A percentile compares a stretch with the other conserved stretches of the same genome.
Evolutionary conservation across 92 coral and sea anemone species (phyloP).

Genomic region (Virgularia gustaviana): DNA sequence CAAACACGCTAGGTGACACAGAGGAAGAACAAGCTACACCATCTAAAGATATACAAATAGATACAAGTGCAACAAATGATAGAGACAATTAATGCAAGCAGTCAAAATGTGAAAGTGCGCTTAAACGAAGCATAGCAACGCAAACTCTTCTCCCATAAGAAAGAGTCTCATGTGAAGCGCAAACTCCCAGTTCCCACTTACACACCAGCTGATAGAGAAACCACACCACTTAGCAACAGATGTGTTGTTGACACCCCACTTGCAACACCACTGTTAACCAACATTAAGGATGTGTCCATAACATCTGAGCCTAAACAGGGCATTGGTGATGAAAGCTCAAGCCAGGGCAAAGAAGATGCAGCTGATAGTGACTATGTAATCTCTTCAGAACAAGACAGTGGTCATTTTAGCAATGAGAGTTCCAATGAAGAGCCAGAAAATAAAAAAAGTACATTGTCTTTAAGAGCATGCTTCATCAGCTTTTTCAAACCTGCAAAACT

Average conservation of each 20-base stretch:
- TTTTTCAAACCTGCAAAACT: slow-evolving; percentile 21
- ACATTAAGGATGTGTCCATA: not conserved
- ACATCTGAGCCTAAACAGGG: not conserved
- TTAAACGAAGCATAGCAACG: not conserved
- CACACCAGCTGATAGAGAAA: too few relatives aligned
- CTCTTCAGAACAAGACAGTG: not conserved
- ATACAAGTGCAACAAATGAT: too few relatives aligned
- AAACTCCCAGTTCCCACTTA: too few relatives aligned
- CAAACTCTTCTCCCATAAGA: not conserved
- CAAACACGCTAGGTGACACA: too few relatives aligned
- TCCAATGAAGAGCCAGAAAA: slow-evolving; percentile 1
- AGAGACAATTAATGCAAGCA: slow-evolving; percentile 4
- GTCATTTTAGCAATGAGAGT: slow-evolving; percentile 3
- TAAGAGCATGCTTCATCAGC: slow-evolving; percentile 13
- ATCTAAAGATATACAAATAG: too few relatives aligned
- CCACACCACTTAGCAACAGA: too few relatives aligned
- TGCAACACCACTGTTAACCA: not conserved
- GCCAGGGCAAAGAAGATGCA: not conserved
- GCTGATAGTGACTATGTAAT: slow-evolving; percentile 3
- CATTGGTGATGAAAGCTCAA: not conserved
- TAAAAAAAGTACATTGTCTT: slow-evolving; percentile 31
- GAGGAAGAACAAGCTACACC: too few relatives aligned
- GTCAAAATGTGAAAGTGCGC: not conserved
- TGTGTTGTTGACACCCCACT: too few relatives aligned
- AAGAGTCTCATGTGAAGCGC: too few relatives aligned